Evolutionary conservation across 2,888 invertebrate species (phyloP), one percentile per base, ranked within the genome.

Genomic region (Dorcus hopei): DNA sequence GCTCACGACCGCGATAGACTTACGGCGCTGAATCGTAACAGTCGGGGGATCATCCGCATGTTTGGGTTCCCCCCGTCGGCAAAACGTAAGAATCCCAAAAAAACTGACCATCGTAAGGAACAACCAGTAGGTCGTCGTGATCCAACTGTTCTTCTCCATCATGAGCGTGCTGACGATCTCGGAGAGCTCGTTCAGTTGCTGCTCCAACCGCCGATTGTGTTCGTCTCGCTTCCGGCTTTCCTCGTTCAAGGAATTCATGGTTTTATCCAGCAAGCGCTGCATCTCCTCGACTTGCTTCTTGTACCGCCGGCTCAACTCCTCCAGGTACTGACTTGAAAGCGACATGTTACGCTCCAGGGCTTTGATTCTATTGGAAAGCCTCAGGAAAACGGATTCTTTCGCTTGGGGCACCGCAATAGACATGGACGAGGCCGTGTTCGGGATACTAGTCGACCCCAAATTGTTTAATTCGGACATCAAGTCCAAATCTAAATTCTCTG

Each of bases 261-360:
- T 91, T 69, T 90, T 90, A 67, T 92, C 90, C 67, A 94, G 84
- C 3, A 91, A 86, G 67, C 87, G 85, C 76, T 95, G 94, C 86
- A 96, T 89, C 72, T 97, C 97, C 77, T 97, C 97, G 51, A 96
- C 95, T 80, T 97, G 97, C 69, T 93, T 94, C 75, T 95, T 95
- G 80, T 97, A 98, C 11, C 96, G 85, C 56, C 92, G 87, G 78
- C 97, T 97, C 66, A 99, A 81, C 76, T 98, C 97, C 77, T 97
- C 97, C 66, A 99, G 81, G 77, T 98, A 99, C 77, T 97, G 95
- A 60, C 93, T 92, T 65, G 96, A 97, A 42, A 99, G 83, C 9
- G 97, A 96, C 88, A 99, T 94, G 80, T 99, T 99, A 67, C 93
- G 85, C 80, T 99, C 99, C 68, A 99, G 83, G 52, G 92, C 58